phyloP scores from a whole-genome alignment of 1,140 invertebrate genomes.

The Octopus sinensis region DNA sequence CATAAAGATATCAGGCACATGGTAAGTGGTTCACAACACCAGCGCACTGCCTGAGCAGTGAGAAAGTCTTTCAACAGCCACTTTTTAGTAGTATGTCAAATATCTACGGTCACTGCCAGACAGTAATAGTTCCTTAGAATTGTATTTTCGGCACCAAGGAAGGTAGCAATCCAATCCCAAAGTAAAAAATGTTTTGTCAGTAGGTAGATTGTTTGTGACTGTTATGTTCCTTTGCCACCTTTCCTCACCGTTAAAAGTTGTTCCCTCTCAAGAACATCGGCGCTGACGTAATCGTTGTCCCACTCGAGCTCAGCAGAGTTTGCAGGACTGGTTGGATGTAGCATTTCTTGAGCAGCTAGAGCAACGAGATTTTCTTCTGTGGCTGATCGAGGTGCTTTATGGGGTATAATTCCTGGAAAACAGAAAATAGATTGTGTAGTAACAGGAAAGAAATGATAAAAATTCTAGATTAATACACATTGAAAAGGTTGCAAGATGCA shows the following conservation, averaged over 20 bases:
- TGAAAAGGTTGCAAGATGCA: too few relatives aligned
- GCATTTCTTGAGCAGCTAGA: constrained; percentile 27
- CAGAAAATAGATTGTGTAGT: background rate
- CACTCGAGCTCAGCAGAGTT: constrained; percentile 53
- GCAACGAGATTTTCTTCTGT: constrained; percentile 39
- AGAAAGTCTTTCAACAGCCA: too few relatives aligned
- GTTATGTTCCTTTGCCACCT: background rate
- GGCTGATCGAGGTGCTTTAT: constrained; percentile 33
- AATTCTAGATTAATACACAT: background rate
- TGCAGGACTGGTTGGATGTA: constrained; percentile 34
- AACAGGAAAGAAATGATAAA: background rate
- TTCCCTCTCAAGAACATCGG: constrained; percentile 35
- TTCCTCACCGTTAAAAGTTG: constrained; percentile 20
- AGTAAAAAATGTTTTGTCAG: background rate
- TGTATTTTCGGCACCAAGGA: background rate
- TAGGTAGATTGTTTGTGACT: background rate
- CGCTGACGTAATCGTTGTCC: constrained; percentile 52
- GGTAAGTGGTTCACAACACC: constrained; percentile 1
- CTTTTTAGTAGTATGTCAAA: too few relatives aligned
- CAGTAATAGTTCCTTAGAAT: too few relatives aligned
- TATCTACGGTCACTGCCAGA: too few relatives aligned
- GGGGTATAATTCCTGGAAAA: constrained; percentile 43
- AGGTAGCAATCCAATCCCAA: background rate
- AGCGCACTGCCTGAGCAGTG: background rate
- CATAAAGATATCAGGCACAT: background rate